These are phyloP conservation scores for Microcebus ravelobensis DNA, from an alignment of 2,113 vertebrate species.

Conservation along the genomic window DNA sequence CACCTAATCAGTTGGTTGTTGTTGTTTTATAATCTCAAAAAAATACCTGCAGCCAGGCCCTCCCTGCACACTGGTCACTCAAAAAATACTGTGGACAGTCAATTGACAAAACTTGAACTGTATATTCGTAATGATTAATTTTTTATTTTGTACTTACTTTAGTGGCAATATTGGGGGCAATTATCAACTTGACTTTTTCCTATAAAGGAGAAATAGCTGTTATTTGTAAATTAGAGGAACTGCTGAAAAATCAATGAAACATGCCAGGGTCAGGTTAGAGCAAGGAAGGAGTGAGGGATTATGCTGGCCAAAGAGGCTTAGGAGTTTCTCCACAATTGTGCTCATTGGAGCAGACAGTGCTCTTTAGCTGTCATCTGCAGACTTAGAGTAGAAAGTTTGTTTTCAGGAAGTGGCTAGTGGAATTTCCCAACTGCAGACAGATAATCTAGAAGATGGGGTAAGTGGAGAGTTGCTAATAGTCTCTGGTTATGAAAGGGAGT, in stretches of 20 bases:
- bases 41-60: not conserved
- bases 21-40: not conserved
- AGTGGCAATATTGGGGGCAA: not conserved
- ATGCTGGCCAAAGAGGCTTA: not conserved
- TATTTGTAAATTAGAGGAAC: not conserved
- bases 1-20: not conserved
- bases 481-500: conserved; percentile 27
- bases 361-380: not conserved
- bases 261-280: not conserved
- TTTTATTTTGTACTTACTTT: conserved; percentile 33
- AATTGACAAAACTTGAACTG: not conserved
- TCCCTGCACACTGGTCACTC: not conserved
- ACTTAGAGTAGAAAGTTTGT: conserved; percentile 29
- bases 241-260: conserved; percentile 1
- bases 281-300: not conserved
- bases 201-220: not conserved
- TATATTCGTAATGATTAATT: not conserved
- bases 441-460: conserved; percentile 38
- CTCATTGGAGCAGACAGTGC: not conserved
- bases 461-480: conserved; percentile 9
- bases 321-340: not conserved
- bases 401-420: conserved; percentile 60
- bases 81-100: not conserved
- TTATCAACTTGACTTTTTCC: not conserved
- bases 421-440: conserved; percentile 55